Evolutionary conservation across 2,113 vertebrate genomes (phyloP).

Genomic region (Lipophrys pholis): DNA sequence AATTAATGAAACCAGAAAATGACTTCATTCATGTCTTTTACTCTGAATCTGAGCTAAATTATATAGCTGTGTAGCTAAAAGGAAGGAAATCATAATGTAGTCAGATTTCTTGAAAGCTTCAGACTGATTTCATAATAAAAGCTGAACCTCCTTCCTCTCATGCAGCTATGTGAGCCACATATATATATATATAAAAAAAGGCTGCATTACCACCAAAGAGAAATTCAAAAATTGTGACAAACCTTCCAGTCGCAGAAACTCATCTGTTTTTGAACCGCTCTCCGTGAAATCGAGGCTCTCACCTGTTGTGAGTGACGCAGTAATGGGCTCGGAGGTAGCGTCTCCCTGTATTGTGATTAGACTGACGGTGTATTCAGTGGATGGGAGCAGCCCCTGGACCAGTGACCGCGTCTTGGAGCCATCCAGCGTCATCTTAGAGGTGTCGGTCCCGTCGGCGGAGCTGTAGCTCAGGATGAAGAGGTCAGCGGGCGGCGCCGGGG

Average conservation of each 20-base stretch:
- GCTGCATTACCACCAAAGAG: too few species aligned
- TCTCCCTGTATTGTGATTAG: slow-evolving; percentile 91
- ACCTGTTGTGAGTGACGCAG: slow-evolving; percentile 94
- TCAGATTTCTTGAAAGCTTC: too few species aligned
- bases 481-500: slow-evolving; percentile 93
- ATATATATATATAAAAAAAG: too few species aligned
- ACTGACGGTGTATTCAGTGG: slow-evolving; percentile 90
- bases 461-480: slow-evolving; percentile 91
- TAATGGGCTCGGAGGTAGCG: slow-evolving; percentile 88
- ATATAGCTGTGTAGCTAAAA: too few species aligned
- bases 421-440: slow-evolving; percentile 87
- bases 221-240: not conserved
- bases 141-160: too few species aligned
- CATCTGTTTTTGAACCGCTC: not conserved
- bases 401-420: slow-evolving; percentile 88
- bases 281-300: slow-evolving; percentile 53
- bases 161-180: too few species aligned
- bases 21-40: too few species aligned
- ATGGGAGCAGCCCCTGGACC: slow-evolving; percentile 88
- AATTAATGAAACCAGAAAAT: too few species aligned
- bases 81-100: too few species aligned
- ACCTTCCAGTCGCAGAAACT: not conserved
- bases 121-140: too few species aligned
- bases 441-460: slow-evolving; percentile 84
- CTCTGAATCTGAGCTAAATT: too few species aligned